phyloP scores from a whole-genome alignment of 1,140 invertebrate species.

The Notospermus geniculatus region DNA sequence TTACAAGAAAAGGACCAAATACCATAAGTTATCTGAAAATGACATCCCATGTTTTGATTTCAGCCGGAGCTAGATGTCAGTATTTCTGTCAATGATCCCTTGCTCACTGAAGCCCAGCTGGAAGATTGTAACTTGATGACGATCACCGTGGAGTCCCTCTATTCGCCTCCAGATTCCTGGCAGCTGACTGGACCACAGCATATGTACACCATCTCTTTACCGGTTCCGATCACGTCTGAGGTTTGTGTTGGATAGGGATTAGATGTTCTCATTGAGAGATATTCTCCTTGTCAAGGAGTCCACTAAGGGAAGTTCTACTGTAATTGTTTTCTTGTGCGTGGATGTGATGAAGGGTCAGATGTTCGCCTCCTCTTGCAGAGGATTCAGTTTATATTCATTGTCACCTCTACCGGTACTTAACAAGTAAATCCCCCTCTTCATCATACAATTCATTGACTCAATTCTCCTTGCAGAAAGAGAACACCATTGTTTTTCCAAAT shows the following conservation, averaged over 20 bases:
- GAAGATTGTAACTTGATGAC: conserved; percentile 46
- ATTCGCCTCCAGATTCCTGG: conserved; percentile 51
- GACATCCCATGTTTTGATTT: conserved; percentile 16
- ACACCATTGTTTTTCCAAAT: conserved; percentile 46
- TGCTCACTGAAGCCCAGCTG: conserved; percentile 41
- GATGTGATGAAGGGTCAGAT: too few relatives aligned
- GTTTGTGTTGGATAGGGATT: conserved; percentile 34
- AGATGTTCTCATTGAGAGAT: too few relatives aligned
- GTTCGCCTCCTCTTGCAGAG: too few relatives aligned
- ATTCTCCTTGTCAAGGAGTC: not conserved
- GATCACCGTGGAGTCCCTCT: conserved; percentile 47
- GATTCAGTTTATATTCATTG: too few relatives aligned
- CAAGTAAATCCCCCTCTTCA: not conserved
- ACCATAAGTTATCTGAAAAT: too few relatives aligned
- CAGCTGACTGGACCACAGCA: conserved; percentile 37
- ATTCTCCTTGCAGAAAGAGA: conserved; percentile 46
- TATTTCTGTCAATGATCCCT: conserved; percentile 43
- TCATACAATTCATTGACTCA: too few relatives aligned
- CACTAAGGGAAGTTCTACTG: too few relatives aligned
- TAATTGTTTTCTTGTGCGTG: too few relatives aligned
- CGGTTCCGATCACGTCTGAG: conserved; percentile 47
- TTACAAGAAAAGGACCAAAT: too few relatives aligned
- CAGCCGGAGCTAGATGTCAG: conserved; percentile 51
- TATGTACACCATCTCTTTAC: conserved; percentile 42
- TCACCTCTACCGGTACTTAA: too few relatives aligned